Evolutionary conservation across 2,113 vertebrate genomes (phyloP).

Genomic region (Puma concolor): DNA sequence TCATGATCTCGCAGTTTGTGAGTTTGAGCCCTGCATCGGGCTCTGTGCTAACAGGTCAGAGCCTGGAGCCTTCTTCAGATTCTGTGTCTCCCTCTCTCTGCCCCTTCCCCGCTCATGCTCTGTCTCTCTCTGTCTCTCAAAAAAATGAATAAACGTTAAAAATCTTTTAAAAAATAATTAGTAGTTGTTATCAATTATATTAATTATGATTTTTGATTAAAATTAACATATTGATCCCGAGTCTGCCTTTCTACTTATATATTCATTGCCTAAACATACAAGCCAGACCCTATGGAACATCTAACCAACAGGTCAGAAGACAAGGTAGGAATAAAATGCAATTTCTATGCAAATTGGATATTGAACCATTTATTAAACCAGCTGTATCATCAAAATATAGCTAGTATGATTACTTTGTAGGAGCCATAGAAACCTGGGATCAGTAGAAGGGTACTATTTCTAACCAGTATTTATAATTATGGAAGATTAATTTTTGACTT

Average conservation of each 20-base stretch:
- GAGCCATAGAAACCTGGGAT: background rate
- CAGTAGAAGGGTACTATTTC: background rate
- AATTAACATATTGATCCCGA: background rate
- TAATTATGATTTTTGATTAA: background rate
- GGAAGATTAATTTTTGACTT: background rate
- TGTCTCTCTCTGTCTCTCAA: too few relatives aligned
- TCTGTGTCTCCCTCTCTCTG: too few relatives aligned
- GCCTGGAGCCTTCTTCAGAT: too few relatives aligned
- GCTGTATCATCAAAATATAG: background rate
- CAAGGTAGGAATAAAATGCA: background rate
- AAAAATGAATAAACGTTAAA: too few relatives aligned
- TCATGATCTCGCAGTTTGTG: too few relatives aligned
- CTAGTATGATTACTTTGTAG: background rate
- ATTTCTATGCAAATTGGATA: background rate
- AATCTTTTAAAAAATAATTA: background rate
- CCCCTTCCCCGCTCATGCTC: too few relatives aligned
- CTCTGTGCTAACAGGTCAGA: too few relatives aligned
- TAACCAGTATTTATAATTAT: background rate
- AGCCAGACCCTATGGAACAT: background rate
- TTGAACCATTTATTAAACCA: background rate
- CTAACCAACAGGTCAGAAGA: background rate
- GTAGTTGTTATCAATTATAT: background rate
- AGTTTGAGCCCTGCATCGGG: too few relatives aligned
- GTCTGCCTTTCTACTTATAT: background rate
- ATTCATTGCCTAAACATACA: background rate